phyloP scores from a whole-genome alignment of 2,113 vertebrate species.

The Chloroceryle aenea region DNA sequence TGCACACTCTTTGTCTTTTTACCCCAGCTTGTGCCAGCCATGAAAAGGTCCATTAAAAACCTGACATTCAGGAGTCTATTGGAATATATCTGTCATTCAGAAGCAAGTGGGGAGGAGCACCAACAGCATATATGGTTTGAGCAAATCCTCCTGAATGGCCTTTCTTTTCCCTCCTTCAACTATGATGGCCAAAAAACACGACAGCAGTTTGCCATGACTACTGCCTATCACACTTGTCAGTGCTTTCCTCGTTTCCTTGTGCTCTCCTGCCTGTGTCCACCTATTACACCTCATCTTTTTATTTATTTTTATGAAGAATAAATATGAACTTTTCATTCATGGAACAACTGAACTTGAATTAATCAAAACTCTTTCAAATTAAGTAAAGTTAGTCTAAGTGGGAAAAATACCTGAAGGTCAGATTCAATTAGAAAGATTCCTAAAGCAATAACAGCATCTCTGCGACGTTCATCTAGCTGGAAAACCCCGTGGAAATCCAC shows the following conservation, averaged over 20 bases:
- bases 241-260: background rate
- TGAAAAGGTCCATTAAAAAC: background rate
- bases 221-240: background rate
- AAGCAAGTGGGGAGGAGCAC: background rate
- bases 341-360: background rate
- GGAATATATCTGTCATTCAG: background rate
- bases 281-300: background rate
- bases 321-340: background rate
- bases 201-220: background rate
- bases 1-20: background rate
- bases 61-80: background rate
- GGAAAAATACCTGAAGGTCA: conserved; percentile 86
- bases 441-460: conserved; percentile 93
- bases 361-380: background rate
- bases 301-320: background rate
- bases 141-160: background rate
- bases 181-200: fast-evolving
- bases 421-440: conserved; percentile 95
- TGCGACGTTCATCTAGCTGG: conserved; percentile 91
- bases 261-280: background rate
- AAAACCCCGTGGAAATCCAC: conserved; percentile 91
- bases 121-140: background rate
- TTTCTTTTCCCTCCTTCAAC: background rate
- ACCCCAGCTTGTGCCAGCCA: background rate
- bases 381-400: background rate